Base-by-base conservation (phyloP, 2,797 vertebrate species). In the Manis pentadactyla region DNA sequence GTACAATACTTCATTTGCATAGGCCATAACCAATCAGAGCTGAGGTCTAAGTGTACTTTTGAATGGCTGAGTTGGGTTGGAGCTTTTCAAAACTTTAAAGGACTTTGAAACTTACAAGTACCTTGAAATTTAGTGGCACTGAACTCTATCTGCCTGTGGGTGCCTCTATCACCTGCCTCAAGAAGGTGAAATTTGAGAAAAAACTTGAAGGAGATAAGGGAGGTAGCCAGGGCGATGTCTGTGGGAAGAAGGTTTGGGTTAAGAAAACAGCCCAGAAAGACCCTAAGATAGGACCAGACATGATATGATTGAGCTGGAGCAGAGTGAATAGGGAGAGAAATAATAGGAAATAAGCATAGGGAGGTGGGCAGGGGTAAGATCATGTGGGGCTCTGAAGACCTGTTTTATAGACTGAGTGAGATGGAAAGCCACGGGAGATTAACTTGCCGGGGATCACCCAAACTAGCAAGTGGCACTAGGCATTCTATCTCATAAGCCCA, bases 121-220 rank as follows among this genome's bases (percentile, higher is more conserved):
- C 46, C 46, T 46, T 46, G 46, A 11, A 46, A 46, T 9, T 46
- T 46, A 10, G 46, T 46, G 46, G 46, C 46, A 10, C 46, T 46
- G 46, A 10, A 46, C 46, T 46, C 46, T 46, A 46, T 11, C 46
- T 46, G 46, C 46, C 10, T 46, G 46, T 11, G 46, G 9, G 46
- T 46, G 9, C 46, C 11, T 46, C 46, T 46, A 46, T 46, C 46
- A 46, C 46, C 46, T 46, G 46, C 46, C 46, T 46, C 46, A 46
- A 46, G 85, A 97, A 95, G 75, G 25, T 66, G 27, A 82, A 78
- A 90, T n/a, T 78, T 93, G 55, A 87, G 25, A 77, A 68, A 90
- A 94, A n/a, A 91, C 3, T 85, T 59, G 13, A 88, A 92, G 49
- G 73, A 90, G 18, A 15, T 77, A 85, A 83, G 34, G 34, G 39